These are phyloP conservation scores for Scaptomyza polygonia DNA, from an alignment of 2,888 invertebrate genomes.

Conservation along the genomic window DNA sequence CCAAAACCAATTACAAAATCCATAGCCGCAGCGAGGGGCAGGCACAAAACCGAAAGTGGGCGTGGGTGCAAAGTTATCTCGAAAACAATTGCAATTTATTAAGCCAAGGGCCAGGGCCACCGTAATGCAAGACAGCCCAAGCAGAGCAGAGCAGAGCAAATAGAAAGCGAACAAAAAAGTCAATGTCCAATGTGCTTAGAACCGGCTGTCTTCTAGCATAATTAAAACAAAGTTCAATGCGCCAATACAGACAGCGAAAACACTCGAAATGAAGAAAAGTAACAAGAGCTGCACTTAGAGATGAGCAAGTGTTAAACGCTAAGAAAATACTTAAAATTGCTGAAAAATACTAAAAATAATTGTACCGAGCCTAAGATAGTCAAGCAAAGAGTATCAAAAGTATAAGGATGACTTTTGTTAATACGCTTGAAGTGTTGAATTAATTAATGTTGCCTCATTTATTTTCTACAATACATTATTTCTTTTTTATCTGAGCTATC, in stretches of 20 bases:
- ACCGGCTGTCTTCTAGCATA: conserved; percentile 61
- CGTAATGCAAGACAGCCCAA: conserved; percentile 20
- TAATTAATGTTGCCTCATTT: too few relatives aligned
- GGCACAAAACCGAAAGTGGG: conserved; percentile 49
- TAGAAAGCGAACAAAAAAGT: conserved; percentile 69
- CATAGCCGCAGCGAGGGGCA: conserved; percentile 40
- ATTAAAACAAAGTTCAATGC: conserved; percentile 80
- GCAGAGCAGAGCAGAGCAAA: conserved; percentile 46
- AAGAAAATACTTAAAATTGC: not conserved
- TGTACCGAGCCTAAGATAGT: too few relatives aligned
- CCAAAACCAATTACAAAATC: conserved; percentile 79
- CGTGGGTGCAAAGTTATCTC: conserved; percentile 64
- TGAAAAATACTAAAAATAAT: not conserved
- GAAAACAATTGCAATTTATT: conserved; percentile 80
- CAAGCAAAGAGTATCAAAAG: too few relatives aligned
- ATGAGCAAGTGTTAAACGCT: conserved; percentile 13
- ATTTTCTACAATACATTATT: too few relatives aligned
- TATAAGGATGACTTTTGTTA: too few relatives aligned
- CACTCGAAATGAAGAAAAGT: conserved; percentile 1
- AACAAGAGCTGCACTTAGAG: conserved; percentile 18
- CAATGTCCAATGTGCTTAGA: conserved; percentile 55
- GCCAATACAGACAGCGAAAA: conserved; percentile 42
- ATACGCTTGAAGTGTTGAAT: too few relatives aligned
- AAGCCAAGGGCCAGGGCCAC: conserved; percentile 62
- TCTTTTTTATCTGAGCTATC: too few relatives aligned